A percentile compares a stretch with the other conserved stretches of the same genome.
phyloP scores from a whole-genome alignment of 2,888 invertebrate species.

The Mythimna impura region DNA sequence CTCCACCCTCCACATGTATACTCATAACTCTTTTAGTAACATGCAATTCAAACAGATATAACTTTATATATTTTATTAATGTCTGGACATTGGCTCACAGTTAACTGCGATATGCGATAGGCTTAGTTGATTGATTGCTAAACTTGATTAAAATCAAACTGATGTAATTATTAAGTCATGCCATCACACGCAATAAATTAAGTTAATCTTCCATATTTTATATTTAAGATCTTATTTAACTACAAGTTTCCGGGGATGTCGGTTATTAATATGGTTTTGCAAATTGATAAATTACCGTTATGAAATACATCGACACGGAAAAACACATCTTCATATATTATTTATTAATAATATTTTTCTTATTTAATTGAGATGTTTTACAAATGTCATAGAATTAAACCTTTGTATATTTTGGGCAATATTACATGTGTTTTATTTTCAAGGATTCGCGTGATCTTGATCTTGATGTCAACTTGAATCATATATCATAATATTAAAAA shows the following conservation, averaged over 20 bases:
- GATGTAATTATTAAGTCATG: slow-evolving; percentile 4
- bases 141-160: slow-evolving; percentile 28
- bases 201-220: background rate
- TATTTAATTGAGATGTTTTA: slow-evolving; percentile 16
- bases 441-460: background rate
- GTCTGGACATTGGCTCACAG: too few species aligned
- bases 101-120: background rate
- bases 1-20: too few species aligned
- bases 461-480: background rate
- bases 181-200: slow-evolving; percentile 24
- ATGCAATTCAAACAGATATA: slow-evolving; percentile 8
- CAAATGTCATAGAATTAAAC: slow-evolving; percentile 11
- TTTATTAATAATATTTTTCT: slow-evolving; percentile 17
- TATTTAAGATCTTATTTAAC: slow-evolving; percentile 6
- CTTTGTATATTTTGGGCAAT: background rate
- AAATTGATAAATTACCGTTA: slow-evolving; percentile 21
- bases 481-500: background rate
- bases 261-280: slow-evolving; percentile 9
- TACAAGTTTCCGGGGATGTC: background rate
- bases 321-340: background rate
- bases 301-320: slow-evolving; percentile 5
- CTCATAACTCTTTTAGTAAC: too few species aligned
- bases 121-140: slow-evolving; percentile 18
- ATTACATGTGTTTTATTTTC: background rate
- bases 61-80: slow-evolving; percentile 8